Base-by-base conservation (phyloP, 2,888 invertebrate species). In the Parnassius mnemosyne region DNA sequence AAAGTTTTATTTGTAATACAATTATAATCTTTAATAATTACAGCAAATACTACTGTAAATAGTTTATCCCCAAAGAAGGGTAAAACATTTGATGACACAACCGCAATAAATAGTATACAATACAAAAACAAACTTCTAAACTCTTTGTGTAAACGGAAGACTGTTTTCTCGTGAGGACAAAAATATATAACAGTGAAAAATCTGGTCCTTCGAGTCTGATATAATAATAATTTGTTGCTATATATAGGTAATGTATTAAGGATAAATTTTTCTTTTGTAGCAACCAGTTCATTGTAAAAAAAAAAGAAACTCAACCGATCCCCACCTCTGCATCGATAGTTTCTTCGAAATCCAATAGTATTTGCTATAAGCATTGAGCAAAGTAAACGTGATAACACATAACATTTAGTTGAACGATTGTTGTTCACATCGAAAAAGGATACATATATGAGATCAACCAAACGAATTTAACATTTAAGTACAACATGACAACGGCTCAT, bases 381-480 rank as follows among this genome's bases (percentile, higher is more conserved):
- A 41, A 12, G 47, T 46, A 78, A 47, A 46, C 56, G 34, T 34
- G 63, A 49, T 49, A 55, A 55, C 52, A 60, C 41, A 12, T 60
- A 65, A 65, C 50, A 65, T 52, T 63, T 64, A 65, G 57, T 65
- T 65, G 65, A 60, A 66, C 65, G 66, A 64, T 55, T 60, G 16
- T 56, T 46, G 16, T 56, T 46, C 52, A 57, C 52, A 61, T 46
- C 34, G 42, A 51, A n/a, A 13, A 55, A 61, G 34, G 64, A 69
- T 68, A 73, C 68, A 69, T 71, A 73, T 77, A 86, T 87, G 89
- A 89, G 89, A 89, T 89, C 89, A 83, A 84, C 82, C 86, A 84
- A 86, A 86, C 74, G 72, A 73, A 57, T 61, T 62, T 55, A 72
- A 68, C 65, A 71, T 74, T 79, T 82, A 84, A 85, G 82, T 84